These are phyloP conservation scores for Philhelius pedissequus DNA, from an alignment of 2,888 invertebrate species.

Conservation along the genomic window DNA sequence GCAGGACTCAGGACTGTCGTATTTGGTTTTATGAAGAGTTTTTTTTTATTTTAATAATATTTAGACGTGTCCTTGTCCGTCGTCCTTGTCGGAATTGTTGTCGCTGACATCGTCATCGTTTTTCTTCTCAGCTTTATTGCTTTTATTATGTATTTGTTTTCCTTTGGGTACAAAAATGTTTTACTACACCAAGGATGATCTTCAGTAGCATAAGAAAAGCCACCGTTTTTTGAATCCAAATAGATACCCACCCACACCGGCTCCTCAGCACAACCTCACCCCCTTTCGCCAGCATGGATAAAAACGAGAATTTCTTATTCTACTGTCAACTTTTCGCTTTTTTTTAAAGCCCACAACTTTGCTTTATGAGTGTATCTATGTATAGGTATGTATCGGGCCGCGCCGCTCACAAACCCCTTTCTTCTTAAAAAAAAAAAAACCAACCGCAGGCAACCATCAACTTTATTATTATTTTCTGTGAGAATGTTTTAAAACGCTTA, in stretches of 20 bases:
- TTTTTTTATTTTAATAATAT: conserved; percentile 45
- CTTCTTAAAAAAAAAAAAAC: conserved; percentile 33
- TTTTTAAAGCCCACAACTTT: conserved; percentile 16
- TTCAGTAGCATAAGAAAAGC: background rate
- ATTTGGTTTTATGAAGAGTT: conserved; percentile 62
- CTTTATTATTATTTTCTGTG: conserved; percentile 60
- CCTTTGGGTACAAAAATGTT: conserved; percentile 10
- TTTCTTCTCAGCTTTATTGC: background rate
- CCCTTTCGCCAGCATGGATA: background rate
- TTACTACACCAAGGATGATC: conserved; percentile 30
- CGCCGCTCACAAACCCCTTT: background rate
- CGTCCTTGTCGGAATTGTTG: conserved; percentile 33
- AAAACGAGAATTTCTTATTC: conserved; percentile 35
- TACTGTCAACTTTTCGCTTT: conserved; percentile 42
- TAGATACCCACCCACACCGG: background rate
- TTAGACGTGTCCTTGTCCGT: conserved; percentile 67
- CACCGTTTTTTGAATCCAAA: background rate
- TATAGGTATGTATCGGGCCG: background rate
- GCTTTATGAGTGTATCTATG: background rate
- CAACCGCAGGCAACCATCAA: conserved; percentile 61
- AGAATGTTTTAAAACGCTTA: conserved; percentile 44
- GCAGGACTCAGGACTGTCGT: conserved; percentile 28
- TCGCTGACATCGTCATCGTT: conserved; percentile 47
- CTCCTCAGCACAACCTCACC: too few relatives aligned
- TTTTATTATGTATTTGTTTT: conserved; percentile 15